Conservation (phyloP, 2,113 vertebrate species). For the Recurvirostra avosetta region DNA sequence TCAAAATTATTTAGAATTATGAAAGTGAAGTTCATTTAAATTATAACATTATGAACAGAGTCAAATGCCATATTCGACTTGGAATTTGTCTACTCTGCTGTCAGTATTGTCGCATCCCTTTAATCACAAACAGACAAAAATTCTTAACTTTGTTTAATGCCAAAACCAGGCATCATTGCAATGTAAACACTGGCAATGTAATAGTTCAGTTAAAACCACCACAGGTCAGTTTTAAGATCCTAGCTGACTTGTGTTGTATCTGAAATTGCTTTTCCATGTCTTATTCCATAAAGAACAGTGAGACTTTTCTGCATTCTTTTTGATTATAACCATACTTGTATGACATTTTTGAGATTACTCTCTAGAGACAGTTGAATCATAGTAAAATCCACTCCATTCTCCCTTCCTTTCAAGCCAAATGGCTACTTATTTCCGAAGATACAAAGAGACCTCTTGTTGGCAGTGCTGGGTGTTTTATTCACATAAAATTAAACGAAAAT, state of each 20-base stretch:
- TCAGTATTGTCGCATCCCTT: constrained; percentile 10
- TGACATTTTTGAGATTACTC: background rate
- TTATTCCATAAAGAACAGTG: background rate
- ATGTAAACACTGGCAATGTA: background rate
- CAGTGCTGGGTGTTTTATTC: constrained; percentile 6
- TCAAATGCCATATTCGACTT: background rate
- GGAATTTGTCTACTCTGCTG: background rate
- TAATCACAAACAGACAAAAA: background rate
- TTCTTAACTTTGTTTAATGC: background rate
- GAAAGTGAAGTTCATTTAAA: constrained; percentile 29
- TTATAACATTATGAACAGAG: constrained; percentile 12
- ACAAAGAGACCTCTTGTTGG: background rate
- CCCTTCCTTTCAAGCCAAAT: constrained; percentile 1
- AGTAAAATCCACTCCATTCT: constrained; percentile 7
- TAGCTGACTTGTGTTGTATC: background rate
- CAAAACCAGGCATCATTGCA: background rate
- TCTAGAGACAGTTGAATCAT: background rate
- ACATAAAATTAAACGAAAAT: constrained; percentile 25
- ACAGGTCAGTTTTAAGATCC: background rate
- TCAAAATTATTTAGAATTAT: constrained; percentile 31
- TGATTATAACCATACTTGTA: background rate
- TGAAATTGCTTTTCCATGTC: background rate
- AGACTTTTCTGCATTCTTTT: background rate
- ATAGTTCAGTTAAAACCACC: constrained; percentile 12
- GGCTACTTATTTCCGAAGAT: background rate